A percentile compares a stretch with the other conserved stretches of the same genome.
Evolutionary conservation across 1,140 invertebrate genomes (phyloP).

Genomic region (Drusus annulatus): DNA sequence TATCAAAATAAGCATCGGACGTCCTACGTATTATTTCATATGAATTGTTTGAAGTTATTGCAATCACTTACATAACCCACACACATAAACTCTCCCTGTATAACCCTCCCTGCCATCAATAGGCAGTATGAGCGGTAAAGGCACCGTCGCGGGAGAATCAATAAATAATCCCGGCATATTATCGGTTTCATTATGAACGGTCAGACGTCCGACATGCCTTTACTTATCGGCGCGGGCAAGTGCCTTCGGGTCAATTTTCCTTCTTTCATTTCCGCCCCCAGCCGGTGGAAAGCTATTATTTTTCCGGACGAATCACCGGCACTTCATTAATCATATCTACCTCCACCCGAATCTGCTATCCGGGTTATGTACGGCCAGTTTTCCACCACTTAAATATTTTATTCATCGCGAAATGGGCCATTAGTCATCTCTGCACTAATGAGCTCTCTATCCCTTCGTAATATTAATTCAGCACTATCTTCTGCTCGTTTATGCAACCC

Average conservation of each 20-base stretch:
- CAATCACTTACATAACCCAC: not conserved
- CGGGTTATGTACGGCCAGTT: slow-evolving; percentile 55
- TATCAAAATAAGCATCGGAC: too few species aligned
- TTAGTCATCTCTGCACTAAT: slow-evolving; percentile 56
- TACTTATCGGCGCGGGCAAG: slow-evolving; percentile 38
- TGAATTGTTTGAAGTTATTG: too few species aligned
- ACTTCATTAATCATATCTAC: slow-evolving; percentile 57
- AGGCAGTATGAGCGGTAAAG: not conserved
- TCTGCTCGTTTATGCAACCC: slow-evolving; percentile 31
- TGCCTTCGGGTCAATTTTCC: slow-evolving; percentile 43
- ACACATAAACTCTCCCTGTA: not conserved
- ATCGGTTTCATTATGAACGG: slow-evolving; percentile 42
- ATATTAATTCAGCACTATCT: slow-evolving; percentile 45
- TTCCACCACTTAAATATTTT: slow-evolving; percentile 60
- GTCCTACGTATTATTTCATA: too few species aligned
- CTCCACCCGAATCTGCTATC: slow-evolving; percentile 15
- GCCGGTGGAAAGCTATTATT: slow-evolving; percentile 57
- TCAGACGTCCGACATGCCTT: slow-evolving; percentile 35
- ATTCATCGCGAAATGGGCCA: slow-evolving; percentile 58
- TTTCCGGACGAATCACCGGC: slow-evolving; percentile 56
- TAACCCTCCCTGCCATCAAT: too few species aligned
- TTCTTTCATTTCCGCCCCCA: slow-evolving; percentile 43
- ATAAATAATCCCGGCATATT: slow-evolving; percentile 43
- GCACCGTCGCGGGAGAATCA: slow-evolving; percentile 22
- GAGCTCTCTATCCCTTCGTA: slow-evolving; percentile 47